Base-by-base conservation (phyloP, 2,888 invertebrate species). In the Pyrochroa serraticornis region DNA sequence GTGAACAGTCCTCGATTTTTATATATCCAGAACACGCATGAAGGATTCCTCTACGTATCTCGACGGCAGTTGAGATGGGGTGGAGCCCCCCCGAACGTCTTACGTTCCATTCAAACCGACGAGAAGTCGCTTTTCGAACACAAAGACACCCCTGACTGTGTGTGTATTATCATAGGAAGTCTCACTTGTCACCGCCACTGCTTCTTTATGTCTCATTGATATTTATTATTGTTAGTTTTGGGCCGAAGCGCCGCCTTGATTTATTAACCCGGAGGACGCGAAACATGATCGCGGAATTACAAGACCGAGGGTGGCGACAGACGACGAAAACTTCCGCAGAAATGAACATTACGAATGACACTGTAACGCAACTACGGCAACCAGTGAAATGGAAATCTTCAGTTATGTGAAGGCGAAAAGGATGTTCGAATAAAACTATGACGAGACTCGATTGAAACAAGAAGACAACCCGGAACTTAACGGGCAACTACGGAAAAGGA, bases 1-100 rank as follows among this genome's bases (percentile, higher is more conserved):
- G 79, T 78, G 78, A 75, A 75, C 75, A 75, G 73, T 75, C 73
- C 72, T 71, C 76, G 75, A 77, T 77, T 77, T 77, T 78, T 78
- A 74, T 76, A 73, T 72, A 73, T 73, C 63, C 58, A 55, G 66
- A 67, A 69, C 74, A 73, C 74, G 73, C 71, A 71, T 71, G 73
- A 69, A 63, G 66, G 65, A 66, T 62, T 64, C 59, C 63, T n/a
- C n/a, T 61, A 57, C 59, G 61, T 58, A 60, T 54, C 51, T 57
- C 46, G 54, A 55, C 64, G 42, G 22, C 45, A n/a, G 37, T 44
- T 36, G 9, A 45, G 44, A 12, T 30, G 47, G 61, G 58, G 58
- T 55, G 54, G 59, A 44, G 22, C 22, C 22, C 22, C 45, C 59
- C n/a, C n/a, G n/a, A 34, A 47, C 57, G 51, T 57, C 60, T 60